Evolutionary conservation across 2,797 vertebrate genomes (phyloP).

Genomic region (Carapus acus): DNA sequence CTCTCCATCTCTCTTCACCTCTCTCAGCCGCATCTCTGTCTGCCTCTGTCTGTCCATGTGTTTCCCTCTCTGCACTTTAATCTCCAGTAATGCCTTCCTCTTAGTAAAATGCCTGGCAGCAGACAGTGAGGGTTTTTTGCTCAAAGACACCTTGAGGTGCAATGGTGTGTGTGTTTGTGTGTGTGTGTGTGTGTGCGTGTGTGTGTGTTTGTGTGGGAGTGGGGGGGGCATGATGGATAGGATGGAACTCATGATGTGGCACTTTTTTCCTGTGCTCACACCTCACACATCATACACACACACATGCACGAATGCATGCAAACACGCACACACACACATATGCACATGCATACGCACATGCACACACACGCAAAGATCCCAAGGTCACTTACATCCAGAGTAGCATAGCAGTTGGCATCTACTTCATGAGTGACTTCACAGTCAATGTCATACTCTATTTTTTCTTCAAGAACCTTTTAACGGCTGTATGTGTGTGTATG

Average conservation of each 20-base stretch:
- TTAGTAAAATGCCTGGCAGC: constrained; percentile 54
- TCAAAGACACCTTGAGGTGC: constrained; percentile 77
- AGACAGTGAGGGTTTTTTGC: constrained; percentile 51
- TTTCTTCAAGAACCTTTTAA: constrained; percentile 52
- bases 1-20: constrained; percentile 4
- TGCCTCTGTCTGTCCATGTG: constrained; percentile 6
- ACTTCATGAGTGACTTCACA: constrained; percentile 58
- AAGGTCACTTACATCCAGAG: constrained; percentile 24
- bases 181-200: constrained; percentile 6
- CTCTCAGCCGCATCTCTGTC: constrained; percentile 8
- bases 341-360: constrained; percentile 18
- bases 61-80: constrained; percentile 50
- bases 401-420: constrained; percentile 47
- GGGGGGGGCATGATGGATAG: constrained; percentile 60
- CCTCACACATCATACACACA: no score
- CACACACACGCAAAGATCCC: constrained; percentile 3
- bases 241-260: constrained; percentile 62
- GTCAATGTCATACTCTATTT: constrained; percentile 42
- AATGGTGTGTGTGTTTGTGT: constrained; percentile 37
- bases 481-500: constrained; percentile 33
- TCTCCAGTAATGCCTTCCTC: constrained; percentile 58
- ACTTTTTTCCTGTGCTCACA: constrained; percentile 47
- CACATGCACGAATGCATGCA: constrained; percentile 24
- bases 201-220: neutral
- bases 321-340: constrained; percentile 8